Evolutionary conservation across 2,797 vertebrate species (phyloP).

Genomic region (Acrossocheilus wenchowensis): DNA sequence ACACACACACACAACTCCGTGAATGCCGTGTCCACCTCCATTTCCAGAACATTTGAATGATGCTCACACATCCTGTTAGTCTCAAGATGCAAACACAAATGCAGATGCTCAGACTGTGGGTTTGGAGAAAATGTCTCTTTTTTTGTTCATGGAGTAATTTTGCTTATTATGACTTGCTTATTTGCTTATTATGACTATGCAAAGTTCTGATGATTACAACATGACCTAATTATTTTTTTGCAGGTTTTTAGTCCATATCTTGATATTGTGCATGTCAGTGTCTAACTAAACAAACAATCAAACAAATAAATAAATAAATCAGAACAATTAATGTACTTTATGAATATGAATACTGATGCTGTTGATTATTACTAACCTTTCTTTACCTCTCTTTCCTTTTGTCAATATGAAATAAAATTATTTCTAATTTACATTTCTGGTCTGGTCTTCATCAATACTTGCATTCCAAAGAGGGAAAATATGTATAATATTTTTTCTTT

Average conservation of each 20-base stretch:
- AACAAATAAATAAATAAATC: neutral
- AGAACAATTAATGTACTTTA: neutral
- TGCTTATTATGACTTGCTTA: neutral
- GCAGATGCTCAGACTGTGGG: neutral
- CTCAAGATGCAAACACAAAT: neutral
- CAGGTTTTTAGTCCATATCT: neutral
- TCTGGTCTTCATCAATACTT: neutral
- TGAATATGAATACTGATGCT: neutral
- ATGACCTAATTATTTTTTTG: neutral
- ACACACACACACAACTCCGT: conserved; percentile 26
- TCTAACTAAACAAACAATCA: neutral
- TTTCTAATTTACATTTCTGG: neutral
- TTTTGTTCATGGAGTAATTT: neutral
- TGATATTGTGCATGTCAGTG: neutral
- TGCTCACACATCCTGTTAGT: neutral
- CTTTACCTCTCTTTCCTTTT: neutral
- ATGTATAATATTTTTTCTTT: neutral
- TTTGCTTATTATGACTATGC: neutral
- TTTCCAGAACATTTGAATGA: neutral
- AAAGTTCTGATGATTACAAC: neutral
- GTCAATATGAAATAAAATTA: neutral
- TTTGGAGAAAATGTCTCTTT: neutral
- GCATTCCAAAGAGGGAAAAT: neutral
- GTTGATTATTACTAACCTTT: neutral
- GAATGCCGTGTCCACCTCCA: conserved; percentile 7